Conservation (phyloP, 2,113 vertebrate species). For the Serilophus lunatus region DNA sequence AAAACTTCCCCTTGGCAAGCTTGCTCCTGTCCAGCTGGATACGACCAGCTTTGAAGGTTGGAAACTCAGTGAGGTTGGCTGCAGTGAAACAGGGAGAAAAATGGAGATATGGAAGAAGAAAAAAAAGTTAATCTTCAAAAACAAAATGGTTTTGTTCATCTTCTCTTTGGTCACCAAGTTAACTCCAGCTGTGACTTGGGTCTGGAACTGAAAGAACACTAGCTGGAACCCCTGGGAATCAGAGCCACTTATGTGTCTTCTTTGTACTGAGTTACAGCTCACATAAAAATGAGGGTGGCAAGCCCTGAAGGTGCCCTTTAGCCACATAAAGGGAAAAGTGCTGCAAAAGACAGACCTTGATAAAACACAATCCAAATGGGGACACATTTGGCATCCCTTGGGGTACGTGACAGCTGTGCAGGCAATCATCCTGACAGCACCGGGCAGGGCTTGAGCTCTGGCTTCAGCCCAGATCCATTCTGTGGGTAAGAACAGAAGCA, state of each 20-base stretch:
- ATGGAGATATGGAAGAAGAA: not conserved
- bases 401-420: not conserved
- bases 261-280: not conserved
- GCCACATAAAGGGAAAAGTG: not conserved
- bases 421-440: not conserved
- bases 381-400: not conserved
- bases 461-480: not conserved
- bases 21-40: not conserved
- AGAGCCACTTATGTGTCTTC: not conserved
- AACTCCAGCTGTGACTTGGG: not conserved
- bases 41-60: not conserved
- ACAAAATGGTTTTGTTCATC: not conserved
- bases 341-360: not conserved
- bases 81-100: not conserved
- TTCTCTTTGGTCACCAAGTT: not conserved
- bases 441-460: not conserved
- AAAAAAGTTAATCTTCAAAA: not conserved
- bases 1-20: constrained; percentile 2
- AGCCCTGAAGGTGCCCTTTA: constrained; percentile 27
- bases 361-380: not conserved
- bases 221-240: not conserved
- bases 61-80: not conserved
- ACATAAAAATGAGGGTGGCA: not conserved
- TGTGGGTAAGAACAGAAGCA: not conserved
- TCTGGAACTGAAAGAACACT: not conserved